Evolutionary conservation across 2,113 vertebrate genomes (phyloP).

Genomic region (Phaetusa simplex): DNA sequence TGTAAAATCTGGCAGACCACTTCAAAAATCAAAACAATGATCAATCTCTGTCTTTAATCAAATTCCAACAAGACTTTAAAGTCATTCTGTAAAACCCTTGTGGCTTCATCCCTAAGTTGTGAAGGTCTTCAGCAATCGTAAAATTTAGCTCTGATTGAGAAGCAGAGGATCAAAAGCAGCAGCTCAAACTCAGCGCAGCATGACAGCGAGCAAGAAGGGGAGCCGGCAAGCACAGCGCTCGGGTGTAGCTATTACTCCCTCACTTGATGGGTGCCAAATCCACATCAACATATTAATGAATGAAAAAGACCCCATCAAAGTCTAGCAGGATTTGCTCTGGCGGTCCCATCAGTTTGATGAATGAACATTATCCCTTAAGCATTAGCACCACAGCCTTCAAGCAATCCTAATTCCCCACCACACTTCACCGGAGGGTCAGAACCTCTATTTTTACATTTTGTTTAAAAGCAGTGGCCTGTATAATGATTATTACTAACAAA

Average conservation of each 20-base stretch:
- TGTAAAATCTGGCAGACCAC: not conserved
- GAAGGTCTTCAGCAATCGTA: not conserved
- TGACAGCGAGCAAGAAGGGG: not conserved
- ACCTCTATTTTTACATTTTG: conserved; percentile 39
- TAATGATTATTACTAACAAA: conserved; percentile 36
- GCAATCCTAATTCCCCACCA: conserved; percentile 5
- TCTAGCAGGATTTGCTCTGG: conserved; percentile 14
- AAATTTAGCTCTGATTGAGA: not conserved
- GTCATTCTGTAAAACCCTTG: not conserved
- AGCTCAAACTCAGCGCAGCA: not conserved
- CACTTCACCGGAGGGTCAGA: conserved; percentile 18
- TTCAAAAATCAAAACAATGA: not conserved
- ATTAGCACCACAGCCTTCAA: conserved; percentile 3
- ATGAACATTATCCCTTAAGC: conserved; percentile 33
- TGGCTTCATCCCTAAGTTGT: not conserved
- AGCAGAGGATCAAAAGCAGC: not conserved
- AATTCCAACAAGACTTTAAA: not conserved
- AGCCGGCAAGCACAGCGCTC: not conserved
- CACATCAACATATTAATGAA: conserved; percentile 40
- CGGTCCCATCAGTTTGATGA: conserved; percentile 40
- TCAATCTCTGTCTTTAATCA: not conserved
- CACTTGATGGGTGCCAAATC: not conserved
- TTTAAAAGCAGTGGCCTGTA: conserved; percentile 43
- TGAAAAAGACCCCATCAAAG: not conserved
- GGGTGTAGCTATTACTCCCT: not conserved